Evolutionary conservation across 2,113 vertebrate genomes (phyloP), one percentile per base, ranked within the genome.

Genomic region (Poeciliopsis retropinna): DNA sequence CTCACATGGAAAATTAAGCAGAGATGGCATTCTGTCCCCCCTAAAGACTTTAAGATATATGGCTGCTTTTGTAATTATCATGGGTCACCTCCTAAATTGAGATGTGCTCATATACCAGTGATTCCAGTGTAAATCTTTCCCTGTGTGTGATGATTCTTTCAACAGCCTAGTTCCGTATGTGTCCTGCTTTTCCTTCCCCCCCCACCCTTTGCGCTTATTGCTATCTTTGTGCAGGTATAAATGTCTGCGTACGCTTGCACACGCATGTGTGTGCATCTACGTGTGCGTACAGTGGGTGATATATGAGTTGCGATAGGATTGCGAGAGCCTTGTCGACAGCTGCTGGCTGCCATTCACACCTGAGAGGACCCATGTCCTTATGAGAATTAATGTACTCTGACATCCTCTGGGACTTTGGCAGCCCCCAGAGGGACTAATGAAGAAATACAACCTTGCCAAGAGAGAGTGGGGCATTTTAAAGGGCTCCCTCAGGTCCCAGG

Each of bases 381-480:
- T 96, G 95, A 96, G 96, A 97, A 96, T 95, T 96, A 96, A 96
- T 96, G 95, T 95, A 89, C 95, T 96, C 94, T 95, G 96, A 97
- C 94, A 95, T 95, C 96, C 94, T 95, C 87, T 89, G 95, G 94
- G 95, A 96, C 92, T 95, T 87, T 88, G 89, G 82, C 89, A 93
- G 92, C 91, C 92, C 92, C 92, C 91, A 94, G 93, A 95, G 93
- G 86, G 88, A 84, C 92, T 95, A 95, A 95, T 96, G 94, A 95
- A 95, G 94, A 95, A 96, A 95, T 93, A 95, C 90, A 95, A 92
- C 91, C 92, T 93, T 92, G 92, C 91, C 80, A 83, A 86, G 81
- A 91, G 89, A 90, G 72, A 77, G 85, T 89, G 72, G 79, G 28
- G 88, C 88, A 92, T 83, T 84, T 89, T 82, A 90, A 86, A 92